Evolutionary conservation across 2,797 vertebrate genomes (phyloP).

Genomic region (Taenioides sp.): DNA sequence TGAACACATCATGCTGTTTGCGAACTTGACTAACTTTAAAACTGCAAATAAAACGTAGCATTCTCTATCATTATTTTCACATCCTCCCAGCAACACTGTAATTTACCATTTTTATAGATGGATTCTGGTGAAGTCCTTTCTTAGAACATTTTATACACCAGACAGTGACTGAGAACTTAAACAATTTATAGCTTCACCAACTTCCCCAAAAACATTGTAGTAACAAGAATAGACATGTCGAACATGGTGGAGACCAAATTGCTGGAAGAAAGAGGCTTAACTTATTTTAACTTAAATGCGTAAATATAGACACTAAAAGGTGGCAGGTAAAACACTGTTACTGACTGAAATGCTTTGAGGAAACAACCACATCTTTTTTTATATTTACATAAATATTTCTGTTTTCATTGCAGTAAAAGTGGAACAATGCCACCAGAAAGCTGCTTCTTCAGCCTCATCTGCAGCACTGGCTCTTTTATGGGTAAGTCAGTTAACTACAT

Average conservation of each 20-base stretch:
- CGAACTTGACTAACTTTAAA: not conserved
- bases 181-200: not conserved
- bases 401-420: conserved; percentile 80
- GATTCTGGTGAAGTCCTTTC: conserved; percentile 2
- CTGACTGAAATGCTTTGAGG: too few species aligned
- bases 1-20: not conserved
- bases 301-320: too few species aligned
- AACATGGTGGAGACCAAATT: not conserved
- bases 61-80: not conserved
- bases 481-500: conserved; percentile 63
- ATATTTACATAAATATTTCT: conserved; percentile 4
- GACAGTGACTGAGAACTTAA: conserved; percentile 1
- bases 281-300: not conserved
- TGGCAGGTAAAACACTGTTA: too few species aligned
- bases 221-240: not conserved
- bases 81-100: not conserved
- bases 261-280: not conserved
- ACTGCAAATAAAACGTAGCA: not conserved
- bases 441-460: conserved; percentile 91
- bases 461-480: conserved; percentile 88
- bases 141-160: conserved; percentile 1
- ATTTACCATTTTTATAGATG: conserved; percentile 4
- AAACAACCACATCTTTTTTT: too few species aligned
- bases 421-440: conserved; percentile 88
- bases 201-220: not conserved